phyloP scores from a whole-genome alignment of 2,113 vertebrate species.

The Etia nguti region DNA sequence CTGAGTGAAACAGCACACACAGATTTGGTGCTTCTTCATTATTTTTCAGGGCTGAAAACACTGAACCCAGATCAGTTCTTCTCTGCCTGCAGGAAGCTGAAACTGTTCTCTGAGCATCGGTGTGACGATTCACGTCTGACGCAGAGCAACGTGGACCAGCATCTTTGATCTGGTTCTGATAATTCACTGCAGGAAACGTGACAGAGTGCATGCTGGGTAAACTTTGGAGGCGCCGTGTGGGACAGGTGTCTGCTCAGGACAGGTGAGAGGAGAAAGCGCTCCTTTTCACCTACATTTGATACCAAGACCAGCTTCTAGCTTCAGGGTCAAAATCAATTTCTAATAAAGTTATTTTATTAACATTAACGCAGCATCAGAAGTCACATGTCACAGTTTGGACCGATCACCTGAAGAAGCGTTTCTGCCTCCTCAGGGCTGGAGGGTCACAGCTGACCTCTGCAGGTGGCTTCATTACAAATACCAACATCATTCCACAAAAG shows the following conservation, averaged over 20 bases:
- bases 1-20: background rate
- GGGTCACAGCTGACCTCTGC: background rate
- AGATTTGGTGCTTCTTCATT: background rate
- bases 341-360: background rate
- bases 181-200: background rate
- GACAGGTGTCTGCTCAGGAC: background rate
- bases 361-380: background rate
- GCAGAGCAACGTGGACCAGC: background rate
- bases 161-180: background rate
- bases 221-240: background rate
- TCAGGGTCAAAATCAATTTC: background rate
- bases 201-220: background rate
- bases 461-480: background rate
- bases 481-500: background rate
- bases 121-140: background rate
- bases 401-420: too few relatives aligned
- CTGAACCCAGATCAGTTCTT: background rate
- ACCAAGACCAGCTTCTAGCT: background rate
- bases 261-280: background rate
- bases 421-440: too few relatives aligned
- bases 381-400: background rate
- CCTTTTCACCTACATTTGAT: accelerated
- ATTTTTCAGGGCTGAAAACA: background rate
- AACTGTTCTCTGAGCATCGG: background rate
- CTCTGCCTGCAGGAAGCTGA: background rate